Evolutionary conservation across 2,888 invertebrate genomes (phyloP), one percentile per base, ranked within the genome.

Genomic region (Andrena bucephala): DNA sequence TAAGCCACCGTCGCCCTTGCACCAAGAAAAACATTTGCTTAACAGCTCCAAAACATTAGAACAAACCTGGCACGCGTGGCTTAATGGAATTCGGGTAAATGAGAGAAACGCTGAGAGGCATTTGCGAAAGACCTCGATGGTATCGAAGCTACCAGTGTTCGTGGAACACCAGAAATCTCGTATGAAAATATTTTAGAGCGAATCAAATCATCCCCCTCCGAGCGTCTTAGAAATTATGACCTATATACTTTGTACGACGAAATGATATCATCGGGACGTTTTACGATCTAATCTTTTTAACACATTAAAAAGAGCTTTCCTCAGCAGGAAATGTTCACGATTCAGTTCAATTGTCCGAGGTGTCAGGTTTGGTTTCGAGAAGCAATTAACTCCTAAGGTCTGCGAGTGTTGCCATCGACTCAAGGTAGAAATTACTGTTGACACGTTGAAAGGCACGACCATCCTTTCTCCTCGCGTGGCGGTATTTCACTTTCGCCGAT

Each of bases 391-490:
- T 57, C 20, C 57, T 4, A 27, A 27, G 24, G 27, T 52, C 27
- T 57, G 62, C 67, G 42, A 77, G 54, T 27, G 73, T 69, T 24
- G 24, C 57, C 57, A 13, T 81, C 57, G 42, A 78, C 20, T 36
- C 60, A 42, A 67, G 67, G 60, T 68, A 69, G 62, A 85, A 85
- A 77, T 77, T 71, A 79, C 16, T 29, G 50, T 16, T 36, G 7
- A n/a, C n/a, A 24, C 24, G 52, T 29, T 57, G 50, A 33, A 54
- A 57, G 59, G 8, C 29, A 52, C 10, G 20, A 13, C 24, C 67
- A 48, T 77, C 57, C 52, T 74, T 68, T 42, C 42, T 68, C 60
- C 29, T 31, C 31, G 31, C 67, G 27, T 24, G 63, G 29, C 54
- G 16, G 59, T 82, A 83, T 75, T 85, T 79, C 67, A 71, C 62